Base-by-base conservation (phyloP, 53 echinoderm and acorn worm genomes). In the Patiria pectinifera region DNA sequence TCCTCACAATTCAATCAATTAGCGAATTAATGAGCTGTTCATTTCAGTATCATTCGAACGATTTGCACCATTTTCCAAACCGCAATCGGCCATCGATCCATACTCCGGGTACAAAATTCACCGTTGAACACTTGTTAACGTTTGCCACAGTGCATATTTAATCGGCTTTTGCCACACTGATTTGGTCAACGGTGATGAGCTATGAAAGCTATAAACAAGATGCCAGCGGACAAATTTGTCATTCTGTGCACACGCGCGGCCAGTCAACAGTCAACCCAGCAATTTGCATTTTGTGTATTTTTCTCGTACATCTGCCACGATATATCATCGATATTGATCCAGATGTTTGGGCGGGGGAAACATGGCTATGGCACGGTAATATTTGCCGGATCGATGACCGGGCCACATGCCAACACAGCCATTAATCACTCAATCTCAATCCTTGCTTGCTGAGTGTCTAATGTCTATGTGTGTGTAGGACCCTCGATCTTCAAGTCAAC, bases 371-470 rank as follows among this genome's bases (percentile, higher is more conserved):
- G 43, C 66, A 19, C 35, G 66, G 66, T 63, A 84, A 62, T 84
- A 84, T 87, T 72, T 71, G 58, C 60, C 10, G 71, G 59, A 87
- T 87, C 76, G 35, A 87, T 87, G 60, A 26, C 48, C 12, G 59
- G 22, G 49, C 75, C 58, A 87, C 76, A 76, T 77, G 76, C 60
- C 45, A 49, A 76, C 13, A 75, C 58, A 25, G 59, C 35, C n/a
- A 76, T 78, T 76, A 77, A 87, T 44, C 71, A 76, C 76, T 60
- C 78, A 87, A 87, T 76, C 77, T 77, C 43, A 43, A 76, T 87
- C 14, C 59, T 23, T 18, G 78, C 35, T 87, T 53, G 8, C 53
- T 8, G 8, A 53, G 53, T 53, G 53, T 8, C 53, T 8, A 53
- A 53, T 8, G 53, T 53, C 6, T 59, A 6, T 18, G 9, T 87